Base-by-base conservation (phyloP, 1,140 invertebrate species). In the Myzus persicae region DNA sequence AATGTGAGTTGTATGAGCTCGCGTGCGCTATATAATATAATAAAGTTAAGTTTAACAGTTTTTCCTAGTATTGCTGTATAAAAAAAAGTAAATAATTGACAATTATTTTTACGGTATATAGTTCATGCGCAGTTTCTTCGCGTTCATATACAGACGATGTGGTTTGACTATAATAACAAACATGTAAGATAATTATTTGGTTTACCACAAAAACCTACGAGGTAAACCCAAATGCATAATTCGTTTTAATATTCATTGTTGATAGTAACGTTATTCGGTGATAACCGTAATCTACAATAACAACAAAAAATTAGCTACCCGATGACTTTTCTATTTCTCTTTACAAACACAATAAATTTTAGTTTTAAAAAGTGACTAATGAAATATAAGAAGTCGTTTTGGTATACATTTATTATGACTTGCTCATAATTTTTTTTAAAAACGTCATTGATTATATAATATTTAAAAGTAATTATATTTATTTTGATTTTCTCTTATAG, bases 401-500 rank as follows among this genome's bases (percentile, higher is more conserved):
- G 14, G 59, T n/a, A n/a, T 82, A 24, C 24, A 18, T 82, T 38
- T 82, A 22, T 38, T 82, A 82, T 82, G 36, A 82, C 76, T 82
- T 82, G 76, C 20, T 38, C 20, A 22, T 82, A 82, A 38, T 82
- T 38, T 82, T 36, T 76, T 38, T 82, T 38, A 82, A 18, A 38
- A 82, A 82, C 24, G 76, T 38, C 76, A 82, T 38, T 38, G 20
- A 82, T 82, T 82, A 82, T 38, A 24, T 82, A 82, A 82, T 76
- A 76, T 67, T 67, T 67, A 76, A 76, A 76, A 76, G 59, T n/a
- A 82, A 82, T 82, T 82, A 38, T 84, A 26, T 42, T 84, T 36
- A n/a, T 88, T 88, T 88, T n/a, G 85, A 85, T 88, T 46, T 88
- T 46, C 85, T n/a, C 42, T 84, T 84, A 11, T 84, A 42, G 9